Evolutionary conservation across 92 coral and sea anemone species (phyloP), one percentile per base, ranked within the genome.

Genomic region (Palythoa caribaeorum): DNA sequence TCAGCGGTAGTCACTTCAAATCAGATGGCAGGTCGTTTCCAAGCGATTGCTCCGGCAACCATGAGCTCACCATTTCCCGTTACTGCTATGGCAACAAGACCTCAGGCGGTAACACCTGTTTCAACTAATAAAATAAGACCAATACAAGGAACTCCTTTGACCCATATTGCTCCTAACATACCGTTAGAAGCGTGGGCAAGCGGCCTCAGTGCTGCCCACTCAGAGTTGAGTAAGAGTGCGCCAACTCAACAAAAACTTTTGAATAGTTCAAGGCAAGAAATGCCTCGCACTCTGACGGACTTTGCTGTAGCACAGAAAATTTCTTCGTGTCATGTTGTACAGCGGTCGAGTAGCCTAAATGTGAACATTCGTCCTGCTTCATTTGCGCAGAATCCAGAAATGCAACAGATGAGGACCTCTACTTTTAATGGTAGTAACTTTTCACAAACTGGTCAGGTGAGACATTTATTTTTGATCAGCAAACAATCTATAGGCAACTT

Each of bases 31-130:
- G 86, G 86, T 40, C 86, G 76, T 66, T 81, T 65, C 51, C 86
- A 81, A 48, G 86, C 86, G 19, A 68, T 81, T 81, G 86, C 86
- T 66, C 86, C 86, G 1, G 86, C 86, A 44, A 81, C 86, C 16
- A 44, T 81, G 59, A 47, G 76, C 66, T 44, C 76, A 1, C 20
- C 62, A 19, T 47, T 68, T 36, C 44, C 86, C 14, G 40, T 74
- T 65, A 44, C 71, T 65, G 60, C 47, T 16, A 81, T 68, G 21
- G 62, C 44, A 81, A 66, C 63, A 65, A 81, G 75, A 50, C 75
- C 86, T 21, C 86, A 21, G 74, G 9, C 86, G 86, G 86, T 36
- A 68, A 81, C 76, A 21, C 55, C 44, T 48, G 52, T 68, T 7
- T 47, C 76, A 50, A 15, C 14, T 81, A 28, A 57, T 20, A 80